These are phyloP conservation scores for Clytia hemisphaerica DNA, from an alignment of 30 jellyfish, hydroid and myxozoan genomes.

Conservation along the genomic window DNA sequence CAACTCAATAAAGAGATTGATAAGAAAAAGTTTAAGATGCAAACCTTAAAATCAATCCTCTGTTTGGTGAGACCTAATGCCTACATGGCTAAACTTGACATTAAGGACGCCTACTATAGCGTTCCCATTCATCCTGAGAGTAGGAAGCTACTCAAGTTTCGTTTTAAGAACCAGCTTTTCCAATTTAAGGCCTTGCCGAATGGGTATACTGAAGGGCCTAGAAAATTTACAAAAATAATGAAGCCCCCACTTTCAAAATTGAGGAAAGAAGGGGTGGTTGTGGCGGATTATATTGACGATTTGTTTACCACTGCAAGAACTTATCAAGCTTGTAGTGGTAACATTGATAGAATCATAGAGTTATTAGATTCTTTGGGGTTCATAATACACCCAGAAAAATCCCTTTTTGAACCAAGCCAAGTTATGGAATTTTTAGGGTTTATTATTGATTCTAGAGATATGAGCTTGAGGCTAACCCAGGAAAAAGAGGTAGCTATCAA, in stretches of 20 bases:
- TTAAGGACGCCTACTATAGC: slow-evolving; percentile 28
- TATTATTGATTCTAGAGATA: slow-evolving; percentile 14
- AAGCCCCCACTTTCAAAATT: slow-evolving; percentile 30
- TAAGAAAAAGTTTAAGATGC: slow-evolving; percentile 31
- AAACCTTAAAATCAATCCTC: slow-evolving; percentile 3
- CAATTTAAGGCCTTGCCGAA: slow-evolving; percentile 19
- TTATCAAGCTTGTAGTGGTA: not conserved
- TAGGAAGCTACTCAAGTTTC: slow-evolving; percentile 10
- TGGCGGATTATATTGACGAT: slow-evolving; percentile 30
- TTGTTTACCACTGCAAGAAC: not conserved
- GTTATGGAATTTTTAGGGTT: slow-evolving; percentile 19
- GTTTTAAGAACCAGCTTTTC: slow-evolving; percentile 5
- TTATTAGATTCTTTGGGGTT: slow-evolving; percentile 31
- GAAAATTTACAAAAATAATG: slow-evolving; percentile 33
- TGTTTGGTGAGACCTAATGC: slow-evolving; percentile 5
- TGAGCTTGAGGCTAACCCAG: slow-evolving; percentile 12
- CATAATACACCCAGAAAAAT: slow-evolving; percentile 19
- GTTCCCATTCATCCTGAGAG: slow-evolving; percentile 17
- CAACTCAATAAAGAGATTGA: not conserved
- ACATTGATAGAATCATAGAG: not conserved
- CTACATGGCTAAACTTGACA: slow-evolving; percentile 27
- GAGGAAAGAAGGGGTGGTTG: not conserved
- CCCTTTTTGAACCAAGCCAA: slow-evolving; percentile 9
- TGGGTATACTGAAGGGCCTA: slow-evolving; percentile 37
- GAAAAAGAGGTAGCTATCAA: slow-evolving; percentile 4